These are phyloP conservation scores for Cydia pomonella DNA, from an alignment of 1,140 invertebrate species.

Conservation along the genomic window DNA sequence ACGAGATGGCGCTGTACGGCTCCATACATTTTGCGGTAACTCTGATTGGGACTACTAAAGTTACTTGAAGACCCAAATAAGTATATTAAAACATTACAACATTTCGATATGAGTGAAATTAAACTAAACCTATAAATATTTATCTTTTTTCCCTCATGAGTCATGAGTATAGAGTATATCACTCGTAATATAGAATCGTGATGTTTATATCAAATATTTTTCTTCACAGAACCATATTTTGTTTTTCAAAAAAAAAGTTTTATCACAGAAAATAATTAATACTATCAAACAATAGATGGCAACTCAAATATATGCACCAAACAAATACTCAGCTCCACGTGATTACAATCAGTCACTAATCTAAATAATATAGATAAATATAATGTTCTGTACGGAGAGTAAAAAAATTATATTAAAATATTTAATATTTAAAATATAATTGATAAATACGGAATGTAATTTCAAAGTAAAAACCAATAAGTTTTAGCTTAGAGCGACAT, in stretches of 20 bases:
- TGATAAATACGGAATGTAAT: constrained; percentile 25
- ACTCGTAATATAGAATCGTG: constrained; percentile 36
- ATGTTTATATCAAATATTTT: constrained; percentile 34
- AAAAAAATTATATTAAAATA: constrained; percentile 27
- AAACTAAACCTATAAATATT: no score
- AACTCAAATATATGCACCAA: constrained; percentile 66
- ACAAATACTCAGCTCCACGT: constrained; percentile 44
- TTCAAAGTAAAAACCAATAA: constrained; percentile 17
- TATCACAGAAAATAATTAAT: constrained; percentile 77
- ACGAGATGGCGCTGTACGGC: no score
- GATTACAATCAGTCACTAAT: constrained; percentile 33
- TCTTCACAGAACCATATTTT: constrained; percentile 32
- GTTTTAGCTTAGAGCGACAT: background rate
- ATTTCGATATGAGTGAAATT: no score
- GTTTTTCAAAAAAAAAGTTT: constrained; percentile 44
- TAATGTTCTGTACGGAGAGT: constrained; percentile 23
- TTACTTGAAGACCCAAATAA: no score
- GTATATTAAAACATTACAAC: no score
- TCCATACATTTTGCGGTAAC: no score
- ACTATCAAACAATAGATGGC: constrained; percentile 69
- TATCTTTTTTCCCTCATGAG: no score
- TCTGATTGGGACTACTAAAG: no score
- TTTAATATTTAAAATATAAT: constrained; percentile 24
- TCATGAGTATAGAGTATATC: no score
- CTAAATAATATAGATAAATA: constrained; percentile 29